Base-by-base conservation (phyloP, 1,140 invertebrate genomes). In the Goniozus legneri region DNA sequence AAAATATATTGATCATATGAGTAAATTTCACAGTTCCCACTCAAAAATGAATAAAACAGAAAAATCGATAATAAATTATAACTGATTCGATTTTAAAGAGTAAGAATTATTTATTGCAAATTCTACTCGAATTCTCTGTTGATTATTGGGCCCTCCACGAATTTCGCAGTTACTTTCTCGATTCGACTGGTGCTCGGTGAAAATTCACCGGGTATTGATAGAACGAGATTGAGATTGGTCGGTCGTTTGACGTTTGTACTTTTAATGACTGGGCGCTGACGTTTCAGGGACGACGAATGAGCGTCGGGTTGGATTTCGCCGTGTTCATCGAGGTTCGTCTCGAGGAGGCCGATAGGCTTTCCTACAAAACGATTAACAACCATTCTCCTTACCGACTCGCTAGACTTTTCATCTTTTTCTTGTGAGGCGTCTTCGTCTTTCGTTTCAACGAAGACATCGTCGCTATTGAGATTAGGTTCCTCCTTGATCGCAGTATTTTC, bases 391-490 rank as follows among this genome's bases (percentile, higher is more conserved):
- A 75, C 69, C 69, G 69, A 35, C 60, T 65, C 41, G 57, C 60
- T 22, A 62, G 42, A 39, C 18, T 54, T 19, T 19, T 43, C 20
- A 10, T 57, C 41, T 20, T 41, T 42, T 3, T 42, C 30, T n/a
- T n/a, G n/a, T 33, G 67, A 62, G 21, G 69, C 67, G 45, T 69
- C 67, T 53, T 75, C 59, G 68, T 76, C 67, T 16, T 62, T 65
- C 27, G 71, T 70, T 10, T 63, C 64, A 19, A 77, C 77, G n/a
- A n/a, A n/a, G n/a, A n/a, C n/a, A n/a, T n/a, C n/a, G 48, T 79
- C 77, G 48, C 77, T 71, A 49, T 79, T 70, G 27, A 52, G 62
- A 52, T 77, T 64, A 48, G n/a, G 8, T 13, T 31, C 45, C 1
- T 10, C 18, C 36, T n/a, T 20, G 10, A 0, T 38, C 20, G 6